phyloP scores from a whole-genome alignment of 2,888 invertebrate species.

The Pachymerium ferrugineum region DNA sequence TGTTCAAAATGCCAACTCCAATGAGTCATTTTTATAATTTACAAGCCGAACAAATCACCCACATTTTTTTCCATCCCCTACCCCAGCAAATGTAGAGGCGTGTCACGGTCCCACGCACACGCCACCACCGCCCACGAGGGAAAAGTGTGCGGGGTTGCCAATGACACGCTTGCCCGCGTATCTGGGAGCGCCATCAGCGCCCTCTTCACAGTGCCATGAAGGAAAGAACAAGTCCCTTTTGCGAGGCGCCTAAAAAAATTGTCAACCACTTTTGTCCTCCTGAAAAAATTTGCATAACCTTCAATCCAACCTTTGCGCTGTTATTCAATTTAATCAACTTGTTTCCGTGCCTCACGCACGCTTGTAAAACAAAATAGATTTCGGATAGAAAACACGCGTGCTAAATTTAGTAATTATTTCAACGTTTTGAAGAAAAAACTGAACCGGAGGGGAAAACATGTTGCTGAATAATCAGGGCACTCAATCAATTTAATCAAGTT shows the following conservation, averaged over 20 bases:
- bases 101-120: conserved; percentile 16
- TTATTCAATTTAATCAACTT: too few relatives aligned
- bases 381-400: not conserved
- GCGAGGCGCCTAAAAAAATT: not conserved
- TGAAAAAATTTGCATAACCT: too few relatives aligned
- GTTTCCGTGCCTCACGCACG: not conserved
- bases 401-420: not conserved
- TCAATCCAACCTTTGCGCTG: too few relatives aligned
- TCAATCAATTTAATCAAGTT: not conserved
- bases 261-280: not conserved
- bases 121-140: conserved; percentile 15
- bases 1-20: not conserved
- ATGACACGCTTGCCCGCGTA: conserved; percentile 16
- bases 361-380: not conserved
- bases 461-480: not conserved
- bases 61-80: not conserved
- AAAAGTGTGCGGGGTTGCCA: conserved; percentile 17
- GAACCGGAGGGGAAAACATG: not conserved
- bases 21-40: conserved; percentile 12
- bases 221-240: not conserved
- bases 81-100: conserved; percentile 12
- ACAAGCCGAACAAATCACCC: not conserved
- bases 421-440: not conserved
- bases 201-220: conserved; percentile 9
- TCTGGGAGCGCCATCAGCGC: not conserved